phyloP scores from a whole-genome alignment of 2,888 invertebrate genomes.

The Aleiodes alternator region DNA sequence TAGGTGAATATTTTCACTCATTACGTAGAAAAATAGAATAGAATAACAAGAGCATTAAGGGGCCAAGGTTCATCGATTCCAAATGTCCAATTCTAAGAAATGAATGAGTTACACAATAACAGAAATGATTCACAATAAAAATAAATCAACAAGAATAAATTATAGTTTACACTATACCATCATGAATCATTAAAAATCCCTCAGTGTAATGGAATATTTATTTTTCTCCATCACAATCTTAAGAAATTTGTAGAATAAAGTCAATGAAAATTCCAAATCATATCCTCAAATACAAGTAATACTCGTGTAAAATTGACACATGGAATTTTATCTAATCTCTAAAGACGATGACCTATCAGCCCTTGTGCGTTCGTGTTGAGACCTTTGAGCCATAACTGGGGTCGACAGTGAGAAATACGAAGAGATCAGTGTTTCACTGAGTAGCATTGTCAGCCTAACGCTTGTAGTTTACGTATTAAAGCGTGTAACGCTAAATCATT shows the following conservation, averaged over 20 bases:
- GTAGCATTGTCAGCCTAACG: conserved; percentile 57
- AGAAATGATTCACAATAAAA: no score
- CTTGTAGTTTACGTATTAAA: conserved; percentile 52
- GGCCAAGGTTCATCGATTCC: no score
- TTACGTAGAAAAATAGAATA: no score
- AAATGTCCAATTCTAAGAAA: no score
- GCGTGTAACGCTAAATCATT: conserved; percentile 58
- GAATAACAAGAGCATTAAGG: no score
- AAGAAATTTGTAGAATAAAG: background rate
- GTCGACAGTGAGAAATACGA: conserved; percentile 57
- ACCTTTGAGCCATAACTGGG: conserved; percentile 47
- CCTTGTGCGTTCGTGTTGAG: conserved; percentile 44
- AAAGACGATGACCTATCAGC: conserved; percentile 60
- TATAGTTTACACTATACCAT: no score
- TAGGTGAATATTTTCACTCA: no score
- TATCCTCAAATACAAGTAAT: conserved; percentile 1
- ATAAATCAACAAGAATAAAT: no score
- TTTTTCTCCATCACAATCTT: conserved; percentile 6
- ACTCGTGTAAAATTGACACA: conserved; percentile 23
- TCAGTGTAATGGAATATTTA: background rate
- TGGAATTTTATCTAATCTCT: conserved; percentile 63
- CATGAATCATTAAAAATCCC: no score
- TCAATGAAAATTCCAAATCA: background rate
- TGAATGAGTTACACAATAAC: no score
- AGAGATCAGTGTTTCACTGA: conserved; percentile 60